Conservation (phyloP, 2,113 vertebrate species). For the Nothoprocta perdicaria region DNA sequence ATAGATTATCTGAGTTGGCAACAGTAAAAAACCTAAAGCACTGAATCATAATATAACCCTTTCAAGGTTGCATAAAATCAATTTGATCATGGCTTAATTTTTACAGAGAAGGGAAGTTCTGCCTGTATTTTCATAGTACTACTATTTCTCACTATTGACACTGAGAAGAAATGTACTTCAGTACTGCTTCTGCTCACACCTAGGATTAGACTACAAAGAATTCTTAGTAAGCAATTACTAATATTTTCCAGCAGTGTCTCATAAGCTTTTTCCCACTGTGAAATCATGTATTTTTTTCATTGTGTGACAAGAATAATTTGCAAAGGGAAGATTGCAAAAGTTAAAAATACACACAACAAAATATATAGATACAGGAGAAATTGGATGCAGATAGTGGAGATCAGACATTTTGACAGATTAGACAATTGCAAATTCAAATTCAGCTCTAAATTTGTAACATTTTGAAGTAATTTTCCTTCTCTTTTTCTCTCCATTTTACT, state of each 20-base stretch:
- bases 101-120: not conserved
- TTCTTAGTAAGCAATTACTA: not conserved
- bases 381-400: not conserved
- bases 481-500: conserved; percentile 37
- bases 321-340: not conserved
- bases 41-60: conserved; percentile 1
- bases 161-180: not conserved
- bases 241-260: not conserved
- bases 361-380: conserved; percentile 3
- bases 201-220: not conserved
- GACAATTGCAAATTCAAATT: conserved; percentile 5
- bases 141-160: not conserved
- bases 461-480: conserved; percentile 47
- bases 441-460: conserved; percentile 26
- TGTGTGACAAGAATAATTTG: conserved; percentile 15
- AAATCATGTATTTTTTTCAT: not conserved
- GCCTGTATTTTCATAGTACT: not conserved
- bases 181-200: not conserved
- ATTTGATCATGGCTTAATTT: conserved; percentile 21
- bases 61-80: conserved; percentile 45
- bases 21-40: conserved; percentile 5
- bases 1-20: conserved; percentile 48
- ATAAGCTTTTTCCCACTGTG: not conserved
- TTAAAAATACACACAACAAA: not conserved
- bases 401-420: not conserved